Conservation (phyloP, 2,888 invertebrate species). For the Saturnia pavonia region DNA sequence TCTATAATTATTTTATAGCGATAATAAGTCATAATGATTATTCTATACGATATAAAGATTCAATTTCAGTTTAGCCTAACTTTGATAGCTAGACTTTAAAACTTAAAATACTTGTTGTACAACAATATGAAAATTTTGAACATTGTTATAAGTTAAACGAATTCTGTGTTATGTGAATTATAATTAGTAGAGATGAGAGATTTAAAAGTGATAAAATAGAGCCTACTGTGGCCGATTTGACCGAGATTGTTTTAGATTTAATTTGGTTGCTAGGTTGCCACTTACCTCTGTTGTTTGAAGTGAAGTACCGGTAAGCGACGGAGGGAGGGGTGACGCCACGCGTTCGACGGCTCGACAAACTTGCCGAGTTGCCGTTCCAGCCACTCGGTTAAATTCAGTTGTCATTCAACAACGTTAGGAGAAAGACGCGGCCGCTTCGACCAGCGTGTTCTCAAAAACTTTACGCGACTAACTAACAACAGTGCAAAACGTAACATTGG, state of each 20-base stretch:
- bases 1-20: background rate
- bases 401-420: constrained; percentile 69
- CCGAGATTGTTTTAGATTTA: constrained; percentile 30
- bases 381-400: constrained; percentile 52
- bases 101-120: background rate
- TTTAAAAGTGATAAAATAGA: constrained; percentile 14
- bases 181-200: background rate
- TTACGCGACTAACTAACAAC: constrained; percentile 72
- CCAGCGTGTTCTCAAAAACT: constrained; percentile 78
- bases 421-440: constrained; percentile 75
- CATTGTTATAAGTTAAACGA: background rate
- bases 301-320: constrained; percentile 18
- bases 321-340: constrained; percentile 21
- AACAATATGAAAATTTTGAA: background rate
- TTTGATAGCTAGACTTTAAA: background rate
- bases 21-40: background rate
- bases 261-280: constrained; percentile 12
- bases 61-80: background rate
- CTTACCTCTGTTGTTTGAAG: background rate
- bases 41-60: background rate
- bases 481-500: constrained; percentile 50
- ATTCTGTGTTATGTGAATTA: background rate
- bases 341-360: constrained; percentile 19
- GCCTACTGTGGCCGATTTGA: constrained; percentile 26
- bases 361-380: constrained; percentile 30